Conservation (phyloP, 2,113 vertebrate species). For the Himantopus leucocephalus region DNA sequence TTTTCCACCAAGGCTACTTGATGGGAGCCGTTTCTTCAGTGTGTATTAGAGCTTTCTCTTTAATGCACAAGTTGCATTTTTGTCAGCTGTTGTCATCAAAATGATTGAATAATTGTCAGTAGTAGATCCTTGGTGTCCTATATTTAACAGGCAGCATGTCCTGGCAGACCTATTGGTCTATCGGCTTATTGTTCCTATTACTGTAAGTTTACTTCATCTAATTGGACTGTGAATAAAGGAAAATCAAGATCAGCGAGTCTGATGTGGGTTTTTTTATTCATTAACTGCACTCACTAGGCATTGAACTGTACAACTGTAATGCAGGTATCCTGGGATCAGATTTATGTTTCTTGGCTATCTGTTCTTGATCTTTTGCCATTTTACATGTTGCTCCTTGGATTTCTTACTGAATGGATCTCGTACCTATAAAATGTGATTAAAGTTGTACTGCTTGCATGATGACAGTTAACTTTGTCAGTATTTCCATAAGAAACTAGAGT, state of each 20-base stretch:
- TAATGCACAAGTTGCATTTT: neutral
- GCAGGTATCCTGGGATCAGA: slow-evolving; percentile 6
- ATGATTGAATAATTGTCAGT: neutral
- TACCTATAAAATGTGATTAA: slow-evolving; percentile 39
- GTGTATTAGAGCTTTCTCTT: neutral
- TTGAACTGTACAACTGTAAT: neutral
- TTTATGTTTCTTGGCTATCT: slow-evolving; percentile 49
- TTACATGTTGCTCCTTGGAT: slow-evolving; percentile 5
- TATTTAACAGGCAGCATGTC: neutral
- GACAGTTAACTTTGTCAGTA: slow-evolving; percentile 30
- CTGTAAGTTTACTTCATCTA: slow-evolving; percentile 10
- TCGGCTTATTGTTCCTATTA: neutral
- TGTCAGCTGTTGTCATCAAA: neutral
- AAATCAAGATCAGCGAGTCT: neutral
- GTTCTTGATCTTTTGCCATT: slow-evolving; percentile 28
- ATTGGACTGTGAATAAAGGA: slow-evolving; percentile 31
- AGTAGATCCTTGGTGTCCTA: neutral
- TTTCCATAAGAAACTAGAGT: slow-evolving; percentile 23
- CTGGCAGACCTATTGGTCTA: neutral
- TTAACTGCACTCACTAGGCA: neutral
- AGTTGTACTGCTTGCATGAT: neutral
- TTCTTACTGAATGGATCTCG: neutral
- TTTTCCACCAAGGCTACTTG: neutral
- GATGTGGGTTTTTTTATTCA: neutral
- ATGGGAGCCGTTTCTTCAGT: neutral